These are phyloP conservation scores for Gasterosteus aculeatus DNA, from an alignment of 2,113 vertebrate species.

Conservation along the genomic window DNA sequence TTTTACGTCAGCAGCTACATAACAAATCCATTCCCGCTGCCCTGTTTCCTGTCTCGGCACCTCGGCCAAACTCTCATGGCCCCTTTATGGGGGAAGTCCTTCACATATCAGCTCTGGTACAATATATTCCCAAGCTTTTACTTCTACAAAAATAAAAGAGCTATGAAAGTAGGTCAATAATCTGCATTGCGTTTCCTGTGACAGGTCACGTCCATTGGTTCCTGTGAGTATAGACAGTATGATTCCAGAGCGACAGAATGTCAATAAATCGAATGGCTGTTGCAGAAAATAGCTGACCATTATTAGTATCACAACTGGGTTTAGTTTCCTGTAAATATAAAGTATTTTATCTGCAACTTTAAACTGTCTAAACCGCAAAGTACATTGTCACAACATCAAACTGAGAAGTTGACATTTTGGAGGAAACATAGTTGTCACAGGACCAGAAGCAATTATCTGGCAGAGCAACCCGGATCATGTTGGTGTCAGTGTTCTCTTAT, in stretches of 20 bases:
- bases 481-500: neutral
- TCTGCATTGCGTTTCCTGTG: neutral
- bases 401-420: neutral
- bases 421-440: neutral
- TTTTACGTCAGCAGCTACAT: conserved; percentile 55
- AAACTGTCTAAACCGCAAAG: neutral
- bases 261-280: neutral
- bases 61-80: conserved; percentile 15
- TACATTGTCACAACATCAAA: neutral
- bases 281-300: neutral
- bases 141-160: no score
- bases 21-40: conserved; percentile 57
- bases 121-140: no score
- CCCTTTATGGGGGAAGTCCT: neutral
- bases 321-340: neutral
- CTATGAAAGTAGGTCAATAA: neutral
- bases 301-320: neutral
- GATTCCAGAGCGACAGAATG: neutral
- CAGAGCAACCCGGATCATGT: neutral
- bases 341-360: no score
- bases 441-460: neutral
- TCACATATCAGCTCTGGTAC: no score
- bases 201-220: neutral
- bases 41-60: conserved; percentile 21
- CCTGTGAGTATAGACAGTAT: neutral